Evolutionary conservation across 2,888 invertebrate species (phyloP).

Genomic region (Cataglyphis cursor): DNA sequence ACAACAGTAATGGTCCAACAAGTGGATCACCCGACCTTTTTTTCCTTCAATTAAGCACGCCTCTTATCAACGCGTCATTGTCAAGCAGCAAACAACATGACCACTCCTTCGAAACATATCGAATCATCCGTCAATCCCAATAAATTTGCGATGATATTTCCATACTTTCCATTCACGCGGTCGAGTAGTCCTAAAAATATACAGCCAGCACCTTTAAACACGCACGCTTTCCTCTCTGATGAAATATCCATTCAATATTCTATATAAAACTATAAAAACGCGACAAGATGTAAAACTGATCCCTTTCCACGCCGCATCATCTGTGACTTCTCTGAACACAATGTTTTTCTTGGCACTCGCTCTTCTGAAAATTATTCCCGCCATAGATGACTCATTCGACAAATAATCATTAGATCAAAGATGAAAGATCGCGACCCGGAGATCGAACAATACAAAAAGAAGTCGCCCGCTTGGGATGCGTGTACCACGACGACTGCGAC

Average conservation of each 20-base stretch:
- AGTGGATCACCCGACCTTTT: constrained; percentile 68
- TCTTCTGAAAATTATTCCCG: not conserved
- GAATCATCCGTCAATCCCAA: constrained; percentile 8
- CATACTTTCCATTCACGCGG: not conserved
- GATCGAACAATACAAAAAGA: not conserved
- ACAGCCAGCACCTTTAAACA: not conserved
- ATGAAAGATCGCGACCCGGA: not conserved
- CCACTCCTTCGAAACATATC: constrained; percentile 35
- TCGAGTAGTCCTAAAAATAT: not conserved
- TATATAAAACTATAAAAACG: not conserved
- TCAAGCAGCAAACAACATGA: constrained; percentile 51
- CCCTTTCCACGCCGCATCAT: not conserved
- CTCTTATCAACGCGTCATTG: constrained; percentile 61
- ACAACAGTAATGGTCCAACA: constrained; percentile 41
- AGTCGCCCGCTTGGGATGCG: constrained; percentile 4
- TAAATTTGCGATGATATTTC: not conserved
- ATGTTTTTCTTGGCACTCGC: not conserved
- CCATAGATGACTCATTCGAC: not conserved
- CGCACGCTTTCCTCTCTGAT: not conserved
- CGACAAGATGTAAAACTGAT: not conserved
- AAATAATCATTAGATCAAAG: not conserved
- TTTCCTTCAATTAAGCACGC: constrained; percentile 59
- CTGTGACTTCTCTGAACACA: not conserved
- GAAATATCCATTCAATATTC: not conserved
- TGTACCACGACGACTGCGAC: constrained; percentile 41